phyloP scores from a whole-genome alignment of 2,888 invertebrate species.

The Andrena haemorrhoa region DNA sequence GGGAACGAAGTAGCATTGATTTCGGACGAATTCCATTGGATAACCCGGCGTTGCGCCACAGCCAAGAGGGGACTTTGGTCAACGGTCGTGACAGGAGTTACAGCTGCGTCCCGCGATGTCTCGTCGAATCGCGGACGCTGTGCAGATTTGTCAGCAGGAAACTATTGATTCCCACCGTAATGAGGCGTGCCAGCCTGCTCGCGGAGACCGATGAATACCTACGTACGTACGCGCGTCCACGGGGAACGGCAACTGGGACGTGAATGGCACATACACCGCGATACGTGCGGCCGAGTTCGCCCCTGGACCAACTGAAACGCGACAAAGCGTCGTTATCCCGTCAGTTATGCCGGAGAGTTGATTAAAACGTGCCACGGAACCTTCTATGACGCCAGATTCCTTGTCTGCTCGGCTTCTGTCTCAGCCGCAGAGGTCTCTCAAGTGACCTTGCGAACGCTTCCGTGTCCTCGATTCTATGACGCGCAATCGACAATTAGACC shows the following conservation, averaged over 20 bases:
- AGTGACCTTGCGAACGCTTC: conserved; percentile 40
- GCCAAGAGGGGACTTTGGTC: too few species aligned
- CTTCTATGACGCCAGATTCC: neutral
- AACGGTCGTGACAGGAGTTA: neutral
- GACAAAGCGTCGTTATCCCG: conserved; percentile 23
- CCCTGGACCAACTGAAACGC: conserved; percentile 41
- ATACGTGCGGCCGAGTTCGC: conserved; percentile 64
- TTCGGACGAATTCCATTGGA: too few species aligned
- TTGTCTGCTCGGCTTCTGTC: neutral
- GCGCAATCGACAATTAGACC: conserved; percentile 47
- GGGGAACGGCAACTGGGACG: conserved; percentile 53
- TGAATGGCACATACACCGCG: conserved; percentile 47
- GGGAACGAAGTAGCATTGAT: too few species aligned
- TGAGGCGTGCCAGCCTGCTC: conserved; percentile 72
- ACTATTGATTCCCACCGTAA: conserved; percentile 78
- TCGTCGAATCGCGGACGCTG: conserved; percentile 33
- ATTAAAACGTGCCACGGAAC: conserved; percentile 19
- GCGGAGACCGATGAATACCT: conserved; percentile 51
- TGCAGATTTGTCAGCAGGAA: conserved; percentile 76
- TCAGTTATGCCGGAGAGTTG: conserved; percentile 30
- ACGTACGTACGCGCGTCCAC: conserved; percentile 32
- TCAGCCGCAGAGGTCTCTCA: neutral
- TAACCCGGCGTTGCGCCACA: too few species aligned
- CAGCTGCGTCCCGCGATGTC: conserved; percentile 21
- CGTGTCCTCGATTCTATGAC: conserved; percentile 46